Base-by-base conservation (phyloP, 2,113 vertebrate genomes). In the Miniopterus natalensis region DNA sequence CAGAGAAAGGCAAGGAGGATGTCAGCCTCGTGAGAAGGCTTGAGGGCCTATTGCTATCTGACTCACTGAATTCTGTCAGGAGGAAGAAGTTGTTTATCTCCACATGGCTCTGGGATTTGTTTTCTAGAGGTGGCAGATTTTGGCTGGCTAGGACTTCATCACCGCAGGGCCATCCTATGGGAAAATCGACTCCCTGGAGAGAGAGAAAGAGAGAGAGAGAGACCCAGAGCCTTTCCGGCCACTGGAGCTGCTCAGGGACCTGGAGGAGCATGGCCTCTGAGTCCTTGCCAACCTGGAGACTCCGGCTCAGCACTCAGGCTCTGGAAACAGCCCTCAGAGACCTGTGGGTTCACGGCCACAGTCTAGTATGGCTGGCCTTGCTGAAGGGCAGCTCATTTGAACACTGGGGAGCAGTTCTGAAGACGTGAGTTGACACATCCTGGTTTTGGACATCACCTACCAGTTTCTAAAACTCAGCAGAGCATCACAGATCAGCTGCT, bases 261-360 rank as follows among this genome's bases (percentile, higher is more conserved):
- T 13, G 66, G 49, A 68, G 66, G 23, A 77, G 83, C 29, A 18
- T 14, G 57, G 27, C 57, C 3, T 40, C 51, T 1, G 3, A 36
- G 81, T 65, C 51, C 81, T 87, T 47, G 36, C 61, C 73, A 45
- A 21, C 61, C 42, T 49, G 42, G 51, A 73, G 51, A 40, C 40
- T 65, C 57, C 42, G 80, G 59, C 90, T 95, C 42, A 53, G 81
- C 27, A 27, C 36, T 18, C n/a, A 36, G 45, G 65, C 49, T 88
- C 49, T 7, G 13, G 74, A 47, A 66, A 23, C 15, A 36, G 61
- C 8, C 15, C 14, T 55, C 15, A 7, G 83, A 51, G 70, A 25
- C 47, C n/a, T 4, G 17, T 73, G 49, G 40, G 49, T 70, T 75
- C 70, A 8, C 7, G 40, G 8, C 70, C 25, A 40, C 47, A 25